Evolutionary conservation across 92 coral and sea anemone species (phyloP).

Genomic region (Heliopora coerulea): DNA sequence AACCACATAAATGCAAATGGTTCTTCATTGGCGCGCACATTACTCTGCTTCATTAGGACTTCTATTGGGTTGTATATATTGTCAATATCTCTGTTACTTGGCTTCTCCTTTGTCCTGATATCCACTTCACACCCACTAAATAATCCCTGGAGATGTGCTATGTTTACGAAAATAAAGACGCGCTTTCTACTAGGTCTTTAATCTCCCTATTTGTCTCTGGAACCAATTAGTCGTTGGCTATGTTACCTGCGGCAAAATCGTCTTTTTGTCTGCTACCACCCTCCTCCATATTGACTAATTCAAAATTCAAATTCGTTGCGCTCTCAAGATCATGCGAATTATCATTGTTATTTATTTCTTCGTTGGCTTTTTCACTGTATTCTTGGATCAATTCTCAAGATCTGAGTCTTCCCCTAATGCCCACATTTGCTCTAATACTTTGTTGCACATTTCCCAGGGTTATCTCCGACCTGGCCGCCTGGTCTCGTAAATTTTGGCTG

Average conservation of each 20-base stretch:
- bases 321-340: not conserved
- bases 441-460: not conserved
- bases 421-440: too few relatives aligned
- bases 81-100: slow-evolving; percentile 4
- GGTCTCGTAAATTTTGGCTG: slow-evolving; percentile 55
- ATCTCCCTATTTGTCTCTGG: too few relatives aligned
- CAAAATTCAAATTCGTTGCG: too few relatives aligned
- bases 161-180: too few relatives aligned
- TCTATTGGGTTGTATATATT: slow-evolving; percentile 14
- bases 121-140: slow-evolving; percentile 10
- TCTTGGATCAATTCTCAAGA: too few relatives aligned
- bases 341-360: not conserved
- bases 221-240: too few relatives aligned
- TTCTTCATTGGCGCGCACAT: not conserved
- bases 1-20: slow-evolving; percentile 5
- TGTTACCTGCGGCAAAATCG: too few relatives aligned
- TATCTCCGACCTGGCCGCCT: slow-evolving; percentile 54
- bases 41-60: not conserved
- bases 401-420: too few relatives aligned
- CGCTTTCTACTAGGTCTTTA: too few relatives aligned
- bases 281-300: too few relatives aligned
- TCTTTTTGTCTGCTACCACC: too few relatives aligned
- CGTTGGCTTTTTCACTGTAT: not conserved
- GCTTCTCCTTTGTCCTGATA: slow-evolving; percentile 27
- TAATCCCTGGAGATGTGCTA: slow-evolving; percentile 9